Evolutionary conservation across 2,113 vertebrate genomes (phyloP).

Genomic region (Actenoides lindsayi): DNA sequence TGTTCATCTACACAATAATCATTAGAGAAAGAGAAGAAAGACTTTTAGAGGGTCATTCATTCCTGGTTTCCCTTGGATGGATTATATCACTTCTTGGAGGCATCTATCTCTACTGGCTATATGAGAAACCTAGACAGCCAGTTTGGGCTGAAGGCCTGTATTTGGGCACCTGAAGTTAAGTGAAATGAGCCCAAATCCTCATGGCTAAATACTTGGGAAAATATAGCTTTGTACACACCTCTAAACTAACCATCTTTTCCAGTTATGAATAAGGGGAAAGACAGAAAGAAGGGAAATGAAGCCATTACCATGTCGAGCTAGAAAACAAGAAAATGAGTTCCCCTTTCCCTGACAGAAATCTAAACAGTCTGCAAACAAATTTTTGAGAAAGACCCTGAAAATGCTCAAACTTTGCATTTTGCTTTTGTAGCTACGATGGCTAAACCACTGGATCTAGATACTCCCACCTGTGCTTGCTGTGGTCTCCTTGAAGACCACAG

Average conservation of each 20-base stretch:
- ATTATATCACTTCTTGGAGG: not conserved
- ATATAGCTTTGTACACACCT: not conserved
- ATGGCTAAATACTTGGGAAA: not conserved
- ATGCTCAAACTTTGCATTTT: not conserved
- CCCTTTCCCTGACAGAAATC: not conserved
- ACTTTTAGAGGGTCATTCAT: constrained; percentile 15
- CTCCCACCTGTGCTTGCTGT: not conserved
- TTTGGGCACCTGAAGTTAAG: not conserved
- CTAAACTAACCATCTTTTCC: not conserved
- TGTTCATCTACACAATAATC: constrained; percentile 45
- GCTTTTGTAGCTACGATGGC: not conserved
- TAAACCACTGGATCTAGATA: not conserved
- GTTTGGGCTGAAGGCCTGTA: not conserved
- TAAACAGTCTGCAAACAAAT: not conserved
- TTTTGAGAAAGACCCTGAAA: not conserved
- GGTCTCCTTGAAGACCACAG: not conserved
- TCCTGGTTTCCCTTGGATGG: not conserved
- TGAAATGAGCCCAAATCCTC: not conserved
- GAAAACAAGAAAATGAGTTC: not conserved
- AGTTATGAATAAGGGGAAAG: not conserved
- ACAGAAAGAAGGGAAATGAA: not conserved
- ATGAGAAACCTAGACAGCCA: not conserved
- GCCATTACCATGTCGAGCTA: not conserved
- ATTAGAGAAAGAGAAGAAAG: not conserved
- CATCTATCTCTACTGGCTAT: not conserved